phyloP scores from a whole-genome alignment of 2,113 vertebrate genomes.

The Isichthys henryi region DNA sequence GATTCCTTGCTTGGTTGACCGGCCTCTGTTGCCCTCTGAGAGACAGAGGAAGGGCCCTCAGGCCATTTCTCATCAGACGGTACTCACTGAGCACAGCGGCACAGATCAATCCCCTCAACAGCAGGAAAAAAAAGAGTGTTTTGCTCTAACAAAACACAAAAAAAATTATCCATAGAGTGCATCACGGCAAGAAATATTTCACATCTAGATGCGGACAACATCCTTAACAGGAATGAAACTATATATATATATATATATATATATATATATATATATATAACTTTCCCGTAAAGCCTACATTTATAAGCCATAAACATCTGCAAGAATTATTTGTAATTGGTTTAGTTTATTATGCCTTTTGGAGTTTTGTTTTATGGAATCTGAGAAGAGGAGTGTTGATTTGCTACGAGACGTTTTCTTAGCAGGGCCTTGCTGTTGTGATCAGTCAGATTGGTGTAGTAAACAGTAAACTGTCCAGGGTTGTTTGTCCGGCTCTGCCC shows the following conservation, averaged over 20 bases:
- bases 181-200: not conserved
- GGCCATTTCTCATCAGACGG: conserved; percentile 53
- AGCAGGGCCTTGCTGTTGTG: not conserved
- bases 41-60: conserved; percentile 39
- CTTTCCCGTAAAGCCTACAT: not conserved
- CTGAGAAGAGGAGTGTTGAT: not conserved
- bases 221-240: not conserved
- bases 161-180: not conserved
- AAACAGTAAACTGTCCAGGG: conserved; percentile 20
- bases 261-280: not conserved
- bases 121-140: conserved; percentile 48
- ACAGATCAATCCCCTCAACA: conserved; percentile 32
- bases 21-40: conserved; percentile 28
- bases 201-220: not conserved
- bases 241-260: not conserved
- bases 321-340: not conserved
- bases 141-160: conserved; percentile 38
- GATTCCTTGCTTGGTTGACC: conserved; percentile 33
- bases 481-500: conserved; percentile 35
- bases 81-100: conserved; percentile 35
- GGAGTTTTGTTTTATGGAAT: not conserved
- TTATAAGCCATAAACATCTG: not conserved
- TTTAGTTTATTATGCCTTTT: not conserved
- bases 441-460: not conserved
- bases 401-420: not conserved